Base-by-base conservation (phyloP, 2,888 invertebrate genomes). In the Clitarchus hookeri region DNA sequence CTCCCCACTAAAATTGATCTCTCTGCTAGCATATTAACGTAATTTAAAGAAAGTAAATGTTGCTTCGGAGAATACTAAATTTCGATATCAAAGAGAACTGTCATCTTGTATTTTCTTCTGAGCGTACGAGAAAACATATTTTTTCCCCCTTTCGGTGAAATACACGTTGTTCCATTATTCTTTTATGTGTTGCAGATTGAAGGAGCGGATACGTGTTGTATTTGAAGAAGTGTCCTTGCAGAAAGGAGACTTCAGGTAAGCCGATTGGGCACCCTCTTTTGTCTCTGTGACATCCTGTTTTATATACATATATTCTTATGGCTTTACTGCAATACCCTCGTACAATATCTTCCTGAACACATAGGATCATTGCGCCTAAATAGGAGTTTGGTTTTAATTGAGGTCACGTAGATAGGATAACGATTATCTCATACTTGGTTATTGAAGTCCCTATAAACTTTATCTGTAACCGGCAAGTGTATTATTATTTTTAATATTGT, bases 151-250 rank as follows among this genome's bases (percentile, higher is more conserved):
- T 11, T 83, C 9, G n/a, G 9, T 36, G 44, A 19, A 83, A 48
- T 23, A n/a, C 44, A 12, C n/a, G 19, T 26, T 77, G 0, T 53
- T 1, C 6, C 36, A 36, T 65, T 11, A 23, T 84, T 85, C 11
- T 48, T 27, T 86, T 44, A 85, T 79, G 78, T 53, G 80, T 88
- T 87, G 44, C 94, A 96, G 96, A 91, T 93, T 94, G 90, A 95
- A 94, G 90, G 96, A 96, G 92, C 93, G 96, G 88, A 96, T 98
- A 89, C 95, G 96, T 90, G 92, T 97, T 89, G 93, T 96, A 26
- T 97, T 98, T 90, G 96, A 97, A 91, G 96, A 97, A 92, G 93
- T 96, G 89, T 93, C 94, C 85, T 92, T 96, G 88, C 95, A 96
- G 91, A 95, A 95, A 91, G 96, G 96, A 87, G 96, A 96, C 90